Percentiles rank a stretch among this genome's conserved stretches.
phyloP scores from a whole-genome alignment of 2,888 invertebrate genomes.

The Caenorhabditis wallacei region DNA sequence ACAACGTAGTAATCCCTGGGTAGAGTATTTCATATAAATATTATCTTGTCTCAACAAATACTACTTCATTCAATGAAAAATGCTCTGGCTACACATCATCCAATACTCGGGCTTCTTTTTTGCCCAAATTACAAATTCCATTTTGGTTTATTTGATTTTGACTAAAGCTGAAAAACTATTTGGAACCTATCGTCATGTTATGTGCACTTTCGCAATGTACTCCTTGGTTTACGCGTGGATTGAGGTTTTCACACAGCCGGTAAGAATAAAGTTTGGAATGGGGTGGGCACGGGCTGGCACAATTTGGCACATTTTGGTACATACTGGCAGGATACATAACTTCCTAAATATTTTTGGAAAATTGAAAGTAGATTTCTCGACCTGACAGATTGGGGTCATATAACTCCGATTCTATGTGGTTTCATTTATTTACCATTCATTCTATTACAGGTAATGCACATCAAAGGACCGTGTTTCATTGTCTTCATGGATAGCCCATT shows the following conservation, averaged over 20 bases:
- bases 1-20: background rate
- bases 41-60: background rate
- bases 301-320: no score
- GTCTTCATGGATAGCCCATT: constrained; percentile 48
- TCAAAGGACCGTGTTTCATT: constrained; percentile 49
- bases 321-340: no score
- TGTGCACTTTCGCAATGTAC: constrained; percentile 50
- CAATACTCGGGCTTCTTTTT: constrained; percentile 41
- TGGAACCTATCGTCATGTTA: constrained; percentile 46
- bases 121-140: constrained; percentile 37
- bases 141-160: constrained; percentile 30
- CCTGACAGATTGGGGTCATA: no score
- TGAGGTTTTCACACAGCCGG: constrained; percentile 45
- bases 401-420: no score
- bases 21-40: background rate
- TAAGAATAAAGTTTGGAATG: no score
- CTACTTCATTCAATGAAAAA: background rate
- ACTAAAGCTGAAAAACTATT: constrained; percentile 45
- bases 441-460: constrained; percentile 53
- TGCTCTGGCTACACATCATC: constrained; percentile 52
- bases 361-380: no score
- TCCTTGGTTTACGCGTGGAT: constrained; percentile 48
- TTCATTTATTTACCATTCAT: no score
- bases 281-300: no score
- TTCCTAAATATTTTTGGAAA: no score